Evolutionary conservation across 2,888 invertebrate genomes (phyloP).

Genomic region (Caenorhabditis sp.): DNA sequence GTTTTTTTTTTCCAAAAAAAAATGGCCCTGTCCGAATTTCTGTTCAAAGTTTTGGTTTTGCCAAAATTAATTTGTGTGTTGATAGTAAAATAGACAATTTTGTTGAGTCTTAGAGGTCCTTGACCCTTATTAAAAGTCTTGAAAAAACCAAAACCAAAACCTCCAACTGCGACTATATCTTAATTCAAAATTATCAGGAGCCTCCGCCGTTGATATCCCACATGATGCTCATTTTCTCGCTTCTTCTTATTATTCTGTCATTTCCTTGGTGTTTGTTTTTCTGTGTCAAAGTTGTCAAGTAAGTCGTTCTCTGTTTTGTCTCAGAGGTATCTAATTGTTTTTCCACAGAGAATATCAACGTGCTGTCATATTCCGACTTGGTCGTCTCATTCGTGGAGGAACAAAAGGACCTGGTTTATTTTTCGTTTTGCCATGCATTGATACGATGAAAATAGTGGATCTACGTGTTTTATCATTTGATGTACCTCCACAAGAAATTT

Average conservation of each 20-base stretch:
- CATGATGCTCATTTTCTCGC: slow-evolving; percentile 60
- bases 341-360: slow-evolving; percentile 75
- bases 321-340: background rate
- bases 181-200: slow-evolving; percentile 44
- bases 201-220: slow-evolving; percentile 61
- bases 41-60: no score
- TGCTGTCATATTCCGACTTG: slow-evolving; percentile 88
- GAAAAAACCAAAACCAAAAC: no score
- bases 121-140: no score
- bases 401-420: slow-evolving; percentile 85
- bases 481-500: slow-evolving; percentile 87
- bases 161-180: no score
- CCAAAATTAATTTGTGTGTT: no score
- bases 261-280: slow-evolving; percentile 69
- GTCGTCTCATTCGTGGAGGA: slow-evolving; percentile 80
- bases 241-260: slow-evolving; percentile 61
- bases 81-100: no score
- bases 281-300: slow-evolving; percentile 68
- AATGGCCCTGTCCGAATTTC: no score
- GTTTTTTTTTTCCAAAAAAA: no score
- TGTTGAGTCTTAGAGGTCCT: no score
- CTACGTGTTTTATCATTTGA: slow-evolving; percentile 84
- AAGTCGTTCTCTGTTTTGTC: slow-evolving; percentile 11
- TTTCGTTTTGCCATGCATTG: slow-evolving; percentile 94
- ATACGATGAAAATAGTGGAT: slow-evolving; percentile 75